phyloP scores from a whole-genome alignment of 2,888 invertebrate species.

The Trichogramma evanescens region DNA sequence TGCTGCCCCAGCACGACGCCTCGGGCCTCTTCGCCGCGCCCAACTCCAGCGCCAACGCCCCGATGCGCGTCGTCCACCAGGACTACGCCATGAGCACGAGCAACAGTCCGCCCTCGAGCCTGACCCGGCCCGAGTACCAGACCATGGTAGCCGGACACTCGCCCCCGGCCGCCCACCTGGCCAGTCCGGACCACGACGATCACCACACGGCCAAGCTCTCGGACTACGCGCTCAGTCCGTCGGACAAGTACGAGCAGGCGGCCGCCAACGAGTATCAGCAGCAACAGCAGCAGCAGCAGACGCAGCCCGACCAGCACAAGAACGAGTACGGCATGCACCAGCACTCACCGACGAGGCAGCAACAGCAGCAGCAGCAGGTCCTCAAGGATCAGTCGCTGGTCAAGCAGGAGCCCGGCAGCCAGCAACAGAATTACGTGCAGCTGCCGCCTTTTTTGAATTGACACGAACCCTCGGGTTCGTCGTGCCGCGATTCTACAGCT shows the following conservation, averaged over 20 bases:
- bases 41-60: conserved; percentile 29
- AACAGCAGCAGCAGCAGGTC: conserved; percentile 43
- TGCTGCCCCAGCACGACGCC: conserved; percentile 66
- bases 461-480: conserved; percentile 41
- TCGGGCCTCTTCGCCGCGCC: conserved; percentile 59
- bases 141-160: conserved; percentile 40
- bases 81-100: conserved; percentile 60
- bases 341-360: conserved; percentile 32
- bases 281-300: conserved; percentile 37
- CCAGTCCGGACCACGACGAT: conserved; percentile 37
- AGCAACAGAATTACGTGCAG: conserved; percentile 63
- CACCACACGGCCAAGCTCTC: conserved; percentile 33
- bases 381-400: conserved; percentile 49
- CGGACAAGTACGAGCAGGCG: conserved; percentile 51
- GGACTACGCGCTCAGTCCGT: conserved; percentile 45
- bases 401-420: conserved; percentile 54
- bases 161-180: conserved; percentile 34
- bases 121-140: conserved; percentile 42
- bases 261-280: conserved; percentile 52
- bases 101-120: conserved; percentile 59
- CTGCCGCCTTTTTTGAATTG: conserved; percentile 74
- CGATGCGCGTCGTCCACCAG: conserved; percentile 57
- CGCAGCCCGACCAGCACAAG: conserved; percentile 30
- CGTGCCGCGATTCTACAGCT: conserved; percentile 25
- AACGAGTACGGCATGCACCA: conserved; percentile 41